phyloP scores from a whole-genome alignment of 2,888 invertebrate genomes.

The Tyria jacobaeae region DNA sequence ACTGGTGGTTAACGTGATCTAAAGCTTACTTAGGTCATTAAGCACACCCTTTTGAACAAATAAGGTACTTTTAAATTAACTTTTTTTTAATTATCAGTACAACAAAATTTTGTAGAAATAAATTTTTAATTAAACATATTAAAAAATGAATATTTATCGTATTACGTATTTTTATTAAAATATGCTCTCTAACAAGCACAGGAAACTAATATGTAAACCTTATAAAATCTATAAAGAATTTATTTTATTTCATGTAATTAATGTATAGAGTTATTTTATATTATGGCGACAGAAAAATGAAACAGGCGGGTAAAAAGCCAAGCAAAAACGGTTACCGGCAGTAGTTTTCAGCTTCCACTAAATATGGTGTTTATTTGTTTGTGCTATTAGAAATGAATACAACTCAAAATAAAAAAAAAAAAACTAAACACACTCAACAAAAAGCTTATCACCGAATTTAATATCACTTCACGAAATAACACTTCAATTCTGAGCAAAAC shows the following conservation, averaged over 20 bases:
- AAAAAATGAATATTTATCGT: no score
- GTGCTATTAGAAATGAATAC: background rate
- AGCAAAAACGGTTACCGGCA: background rate
- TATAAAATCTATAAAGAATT: no score
- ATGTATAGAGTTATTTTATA: no score
- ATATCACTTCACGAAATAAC: background rate
- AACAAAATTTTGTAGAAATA: no score
- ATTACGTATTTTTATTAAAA: background rate
- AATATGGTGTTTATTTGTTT: background rate
- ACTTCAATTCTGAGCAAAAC: constrained; percentile 5
- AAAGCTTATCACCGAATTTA: background rate
- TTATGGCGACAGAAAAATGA: no score
- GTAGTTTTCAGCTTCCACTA: background rate
- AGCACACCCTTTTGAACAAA: background rate
- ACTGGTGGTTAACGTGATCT: background rate
- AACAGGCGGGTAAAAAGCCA: background rate
- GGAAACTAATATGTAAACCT: background rate
- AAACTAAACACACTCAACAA: background rate
- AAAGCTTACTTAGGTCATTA: background rate
- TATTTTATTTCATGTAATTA: no score
- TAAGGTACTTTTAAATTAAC: no score
- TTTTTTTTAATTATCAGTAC: no score
- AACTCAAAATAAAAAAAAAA: background rate
- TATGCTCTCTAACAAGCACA: background rate
- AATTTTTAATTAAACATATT: no score